Evolutionary conservation across 2,797 vertebrate genomes (phyloP).

Genomic region (Sebastes trivittatus): DNA sequence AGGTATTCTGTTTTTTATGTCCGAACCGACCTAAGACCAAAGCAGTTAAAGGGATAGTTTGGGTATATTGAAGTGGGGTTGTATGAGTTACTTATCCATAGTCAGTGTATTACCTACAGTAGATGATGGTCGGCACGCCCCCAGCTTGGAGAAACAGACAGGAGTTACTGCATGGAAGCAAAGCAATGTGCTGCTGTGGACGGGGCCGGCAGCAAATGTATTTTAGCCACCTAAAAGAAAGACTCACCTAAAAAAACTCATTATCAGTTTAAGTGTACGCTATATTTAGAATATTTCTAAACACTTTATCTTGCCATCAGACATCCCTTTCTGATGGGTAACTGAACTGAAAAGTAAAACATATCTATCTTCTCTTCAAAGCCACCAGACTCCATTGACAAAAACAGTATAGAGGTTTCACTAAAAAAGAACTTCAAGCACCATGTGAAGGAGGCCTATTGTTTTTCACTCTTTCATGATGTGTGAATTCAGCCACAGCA

Average conservation of each 20-base stretch:
- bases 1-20: not conserved
- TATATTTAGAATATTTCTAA: not conserved
- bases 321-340: not conserved
- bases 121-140: not conserved
- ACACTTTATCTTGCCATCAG: not conserved
- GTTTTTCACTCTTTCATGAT: slow-evolving; percentile 27
- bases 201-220: not conserved
- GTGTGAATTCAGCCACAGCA: slow-evolving; percentile 16
- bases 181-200: not conserved
- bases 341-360: not conserved
- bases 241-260: not conserved
- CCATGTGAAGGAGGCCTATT: not conserved
- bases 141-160: not conserved
- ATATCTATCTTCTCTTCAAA: too few species aligned
- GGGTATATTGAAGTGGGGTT: not conserved
- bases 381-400: too few species aligned
- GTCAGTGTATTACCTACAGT: not conserved
- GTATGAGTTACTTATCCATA: not conserved
- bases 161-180: not conserved
- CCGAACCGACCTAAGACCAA: not conserved
- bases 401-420: not conserved
- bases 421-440: not conserved
- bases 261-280: not conserved
- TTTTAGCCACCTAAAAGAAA: not conserved
- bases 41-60: not conserved